phyloP scores from a whole-genome alignment of 2,113 vertebrate species.

The Pipra filicauda region DNA sequence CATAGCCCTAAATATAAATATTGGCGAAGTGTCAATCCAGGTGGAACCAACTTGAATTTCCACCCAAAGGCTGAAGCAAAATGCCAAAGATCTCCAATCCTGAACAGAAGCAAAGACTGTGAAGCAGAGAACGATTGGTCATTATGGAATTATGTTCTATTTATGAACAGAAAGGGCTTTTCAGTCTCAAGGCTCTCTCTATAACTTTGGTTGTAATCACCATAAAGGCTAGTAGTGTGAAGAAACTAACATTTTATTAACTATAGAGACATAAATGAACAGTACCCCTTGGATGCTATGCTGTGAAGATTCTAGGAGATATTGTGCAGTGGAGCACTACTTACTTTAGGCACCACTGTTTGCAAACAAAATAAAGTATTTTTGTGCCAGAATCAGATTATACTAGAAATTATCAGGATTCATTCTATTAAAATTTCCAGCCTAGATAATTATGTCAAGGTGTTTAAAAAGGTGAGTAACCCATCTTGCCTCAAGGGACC shows the following conservation, averaged over 20 bases:
- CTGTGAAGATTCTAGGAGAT: background rate
- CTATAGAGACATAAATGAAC: background rate
- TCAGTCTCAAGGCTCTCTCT: background rate
- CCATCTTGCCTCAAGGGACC: background rate
- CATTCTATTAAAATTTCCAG: background rate
- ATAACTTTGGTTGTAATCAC: background rate
- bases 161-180: background rate
- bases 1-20: background rate
- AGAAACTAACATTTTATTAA: background rate
- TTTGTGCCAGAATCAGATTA: background rate
- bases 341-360: background rate
- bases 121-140: background rate
- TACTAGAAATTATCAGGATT: background rate
- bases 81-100: background rate
- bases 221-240: background rate
- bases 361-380: background rate
- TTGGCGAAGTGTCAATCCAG: background rate
- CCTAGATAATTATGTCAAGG: background rate
- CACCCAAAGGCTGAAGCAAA: background rate
- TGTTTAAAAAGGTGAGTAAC: background rate
- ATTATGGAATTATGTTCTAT: background rate
- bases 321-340: background rate
- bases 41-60: background rate
- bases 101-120: background rate
- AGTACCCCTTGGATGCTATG: background rate